These are phyloP conservation scores for Pica pica DNA, from an alignment of 2,113 vertebrate species.

Conservation along the genomic window DNA sequence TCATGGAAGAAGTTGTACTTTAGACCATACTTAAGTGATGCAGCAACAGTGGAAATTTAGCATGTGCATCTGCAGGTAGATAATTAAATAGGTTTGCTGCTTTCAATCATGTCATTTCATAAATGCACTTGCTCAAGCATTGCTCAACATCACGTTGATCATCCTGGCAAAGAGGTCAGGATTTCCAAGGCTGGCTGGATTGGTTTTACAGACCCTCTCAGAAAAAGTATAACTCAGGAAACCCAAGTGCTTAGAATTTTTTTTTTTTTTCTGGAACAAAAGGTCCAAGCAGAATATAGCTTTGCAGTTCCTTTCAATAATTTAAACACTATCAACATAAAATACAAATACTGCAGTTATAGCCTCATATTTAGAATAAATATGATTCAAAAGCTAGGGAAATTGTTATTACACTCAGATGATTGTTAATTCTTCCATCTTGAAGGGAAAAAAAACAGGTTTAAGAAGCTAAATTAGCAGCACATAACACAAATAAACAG, in stretches of 20 bases:
- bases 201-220: not conserved
- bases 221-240: not conserved
- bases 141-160: not conserved
- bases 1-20: not conserved
- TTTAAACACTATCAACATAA: slow-evolving; percentile 22
- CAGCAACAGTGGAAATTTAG: not conserved
- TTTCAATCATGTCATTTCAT: not conserved
- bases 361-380: slow-evolving; percentile 9
- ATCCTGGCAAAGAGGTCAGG: not conserved
- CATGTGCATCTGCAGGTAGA: not conserved
- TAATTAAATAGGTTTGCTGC: not conserved
- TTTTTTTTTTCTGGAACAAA: not conserved
- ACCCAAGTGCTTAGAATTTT: not conserved
- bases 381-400: not conserved
- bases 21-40: not conserved
- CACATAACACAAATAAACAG: not conserved
- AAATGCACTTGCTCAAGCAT: not conserved
- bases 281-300: not conserved
- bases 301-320: slow-evolving; percentile 7
- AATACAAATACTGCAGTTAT: slow-evolving; percentile 2
- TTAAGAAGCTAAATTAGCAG: not conserved
- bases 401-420: not conserved
- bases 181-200: not conserved
- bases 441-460: not conserved
- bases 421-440: not conserved